A percentile compares a stretch with the other conserved stretches of the same genome.
Conservation (phyloP, 2,888 invertebrate species). For the Drosophila buzzatii region DNA sequence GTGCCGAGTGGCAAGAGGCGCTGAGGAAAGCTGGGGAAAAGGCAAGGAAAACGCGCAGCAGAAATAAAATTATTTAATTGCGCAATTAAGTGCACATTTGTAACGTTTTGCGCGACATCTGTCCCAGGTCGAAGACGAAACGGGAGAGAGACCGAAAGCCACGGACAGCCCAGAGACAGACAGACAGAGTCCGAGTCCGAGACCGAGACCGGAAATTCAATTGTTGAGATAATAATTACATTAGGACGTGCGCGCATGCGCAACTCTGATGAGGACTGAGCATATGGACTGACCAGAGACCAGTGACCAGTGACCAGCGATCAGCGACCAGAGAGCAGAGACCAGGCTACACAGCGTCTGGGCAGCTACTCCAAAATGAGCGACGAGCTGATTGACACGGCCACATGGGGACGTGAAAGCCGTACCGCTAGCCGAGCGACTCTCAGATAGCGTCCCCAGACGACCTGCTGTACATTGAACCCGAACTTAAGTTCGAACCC, state of each 20-base stretch:
- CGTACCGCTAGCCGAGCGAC: conserved; percentile 25
- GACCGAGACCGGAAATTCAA: conserved; percentile 82
- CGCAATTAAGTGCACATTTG: conserved; percentile 83
- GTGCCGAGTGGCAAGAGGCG: conserved; percentile 4
- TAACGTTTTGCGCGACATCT: conserved; percentile 83
- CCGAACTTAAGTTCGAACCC: conserved; percentile 27
- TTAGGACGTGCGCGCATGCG: conserved; percentile 82
- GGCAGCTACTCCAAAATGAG: conserved; percentile 38
- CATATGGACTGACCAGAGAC: conserved; percentile 17
- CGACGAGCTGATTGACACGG: conserved; percentile 80
- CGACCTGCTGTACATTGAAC: conserved; percentile 74
- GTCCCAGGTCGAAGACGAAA: conserved; percentile 56
- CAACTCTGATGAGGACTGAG: conserved; percentile 55
- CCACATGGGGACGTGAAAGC: conserved; percentile 70
- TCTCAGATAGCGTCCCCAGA: conserved; percentile 29
- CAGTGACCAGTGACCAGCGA: conserved; percentile 11
- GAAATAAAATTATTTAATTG: conserved; percentile 83
- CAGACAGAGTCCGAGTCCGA: conserved; percentile 54
- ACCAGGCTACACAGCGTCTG: conserved; percentile 11
- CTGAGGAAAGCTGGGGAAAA: conserved; percentile 21
- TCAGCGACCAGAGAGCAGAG: neutral
- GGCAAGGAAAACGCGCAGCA: conserved; percentile 54
- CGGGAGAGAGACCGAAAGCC: conserved; percentile 30
- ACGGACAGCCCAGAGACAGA: conserved; percentile 26
- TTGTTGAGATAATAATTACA: conserved; percentile 83